Evolutionary conservation across 2,113 vertebrate species (phyloP).

Genomic region (Anarhynchus alexandrinus): DNA sequence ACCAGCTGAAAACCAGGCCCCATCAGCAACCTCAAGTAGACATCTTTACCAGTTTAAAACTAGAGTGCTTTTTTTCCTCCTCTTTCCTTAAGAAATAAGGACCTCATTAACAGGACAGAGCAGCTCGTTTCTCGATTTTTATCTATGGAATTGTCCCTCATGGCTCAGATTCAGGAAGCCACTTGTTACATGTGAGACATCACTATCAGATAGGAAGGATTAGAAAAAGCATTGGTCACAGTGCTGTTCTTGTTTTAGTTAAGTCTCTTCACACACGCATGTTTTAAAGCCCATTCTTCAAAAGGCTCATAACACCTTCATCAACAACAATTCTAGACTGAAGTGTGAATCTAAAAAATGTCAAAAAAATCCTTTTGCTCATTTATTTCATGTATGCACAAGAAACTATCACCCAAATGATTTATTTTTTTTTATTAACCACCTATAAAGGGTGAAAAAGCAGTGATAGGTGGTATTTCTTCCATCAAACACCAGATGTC

Average conservation of each 20-base stretch:
- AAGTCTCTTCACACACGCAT: neutral
- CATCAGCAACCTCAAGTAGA: conserved; percentile 4
- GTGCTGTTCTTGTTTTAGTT: neutral
- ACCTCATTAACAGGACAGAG: neutral
- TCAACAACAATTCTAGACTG: neutral
- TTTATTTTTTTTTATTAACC: neutral
- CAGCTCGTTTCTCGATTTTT: neutral
- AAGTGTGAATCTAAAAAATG: neutral
- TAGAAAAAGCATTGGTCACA: neutral
- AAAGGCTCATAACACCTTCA: neutral
- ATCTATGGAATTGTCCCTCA: neutral
- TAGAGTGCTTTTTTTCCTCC: neutral
- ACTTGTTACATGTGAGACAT: neutral
- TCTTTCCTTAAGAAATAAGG: neutral
- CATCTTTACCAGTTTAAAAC: neutral
- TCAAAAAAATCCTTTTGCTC: neutral
- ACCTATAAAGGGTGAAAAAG: neutral
- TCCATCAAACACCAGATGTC: neutral
- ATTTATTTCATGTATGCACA: neutral
- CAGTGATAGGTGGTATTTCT: neutral
- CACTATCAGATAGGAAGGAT: neutral
- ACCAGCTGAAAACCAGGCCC: neutral
- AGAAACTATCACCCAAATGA: neutral
- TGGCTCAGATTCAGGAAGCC: neutral
- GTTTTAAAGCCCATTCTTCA: neutral